Evolutionary conservation across 2,888 invertebrate species (phyloP).

Genomic region (Helleia helle): DNA sequence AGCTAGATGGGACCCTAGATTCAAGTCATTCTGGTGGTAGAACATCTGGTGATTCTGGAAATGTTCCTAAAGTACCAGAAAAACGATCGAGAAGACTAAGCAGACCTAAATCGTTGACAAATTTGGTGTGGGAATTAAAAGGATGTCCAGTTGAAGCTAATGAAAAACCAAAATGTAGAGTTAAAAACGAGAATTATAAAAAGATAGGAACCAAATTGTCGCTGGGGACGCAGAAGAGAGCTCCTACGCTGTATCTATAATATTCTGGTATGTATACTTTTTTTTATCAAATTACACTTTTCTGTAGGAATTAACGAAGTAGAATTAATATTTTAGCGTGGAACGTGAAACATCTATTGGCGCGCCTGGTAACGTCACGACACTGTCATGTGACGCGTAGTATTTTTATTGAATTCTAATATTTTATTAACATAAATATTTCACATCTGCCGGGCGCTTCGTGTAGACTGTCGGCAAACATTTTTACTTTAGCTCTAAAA

Average conservation of each 20-base stretch:
- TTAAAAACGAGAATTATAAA: conserved; percentile 68
- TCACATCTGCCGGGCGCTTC: too few species aligned
- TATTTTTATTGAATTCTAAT: too few species aligned
- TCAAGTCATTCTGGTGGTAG: conserved; percentile 92
- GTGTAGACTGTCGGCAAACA: too few species aligned
- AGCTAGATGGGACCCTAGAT: conserved; percentile 87
- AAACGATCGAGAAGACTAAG: conserved; percentile 86
- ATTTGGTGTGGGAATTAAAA: conserved; percentile 87
- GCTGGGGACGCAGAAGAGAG: conserved; percentile 69
- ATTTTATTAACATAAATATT: too few species aligned
- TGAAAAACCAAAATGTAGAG: conserved; percentile 65
- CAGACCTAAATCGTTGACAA: conserved; percentile 88
- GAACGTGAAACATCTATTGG: too few species aligned
- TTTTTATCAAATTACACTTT: too few species aligned
- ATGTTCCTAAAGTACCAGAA: conserved; percentile 85
- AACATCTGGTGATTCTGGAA: conserved; percentile 88
- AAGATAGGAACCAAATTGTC: conserved; percentile 68
- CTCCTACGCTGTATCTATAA: conserved; percentile 74
- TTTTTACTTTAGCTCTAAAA: too few species aligned
- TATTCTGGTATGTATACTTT: conserved; percentile 42
- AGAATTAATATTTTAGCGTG: too few species aligned
- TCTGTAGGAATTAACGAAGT: too few species aligned
- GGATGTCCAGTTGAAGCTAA: conserved; percentile 57
- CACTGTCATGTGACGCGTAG: too few species aligned
- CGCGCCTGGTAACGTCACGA: too few species aligned